phyloP scores from a whole-genome alignment of 2,888 invertebrate species.

The Drosophila siamana region DNA sequence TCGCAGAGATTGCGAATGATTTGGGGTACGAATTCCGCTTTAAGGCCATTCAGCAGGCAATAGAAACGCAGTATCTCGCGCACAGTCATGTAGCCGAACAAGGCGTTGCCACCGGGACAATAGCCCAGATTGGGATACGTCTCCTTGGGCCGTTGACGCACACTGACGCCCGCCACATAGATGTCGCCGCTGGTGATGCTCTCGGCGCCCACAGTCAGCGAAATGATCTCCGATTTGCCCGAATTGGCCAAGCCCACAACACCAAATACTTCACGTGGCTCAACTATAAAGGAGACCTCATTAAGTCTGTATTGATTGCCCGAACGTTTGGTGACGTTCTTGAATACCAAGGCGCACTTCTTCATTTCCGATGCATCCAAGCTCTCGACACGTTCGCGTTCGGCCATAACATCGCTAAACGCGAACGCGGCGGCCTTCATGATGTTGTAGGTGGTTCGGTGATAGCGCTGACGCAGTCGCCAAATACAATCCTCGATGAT shows the following conservation, averaged over 20 bases:
- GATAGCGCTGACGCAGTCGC: neutral
- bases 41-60: constrained; percentile 12
- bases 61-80: constrained; percentile 15
- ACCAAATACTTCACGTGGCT: constrained; percentile 16
- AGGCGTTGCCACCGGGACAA: constrained; percentile 6
- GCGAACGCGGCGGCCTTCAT: neutral
- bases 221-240: constrained; percentile 19
- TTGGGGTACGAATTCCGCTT: neutral
- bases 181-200: constrained; percentile 15
- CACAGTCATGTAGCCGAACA: constrained; percentile 19
- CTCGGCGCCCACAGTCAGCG: neutral
- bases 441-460: too few species aligned
- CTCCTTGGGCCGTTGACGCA: neutral
- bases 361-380: neutral
- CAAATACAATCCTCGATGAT: neutral
- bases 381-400: neutral
- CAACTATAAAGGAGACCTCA: constrained; percentile 5
- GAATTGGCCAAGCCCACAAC: constrained; percentile 25
- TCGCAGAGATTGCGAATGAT: neutral
- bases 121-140: neutral
- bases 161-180: constrained; percentile 9
- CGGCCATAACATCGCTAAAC: neutral
- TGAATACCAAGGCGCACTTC: neutral
- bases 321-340: neutral
- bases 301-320: neutral